Evolutionary conservation across 2,888 invertebrate genomes (phyloP), one percentile per base, ranked within the genome.

Genomic region (Teinopalpus imperialis): DNA sequence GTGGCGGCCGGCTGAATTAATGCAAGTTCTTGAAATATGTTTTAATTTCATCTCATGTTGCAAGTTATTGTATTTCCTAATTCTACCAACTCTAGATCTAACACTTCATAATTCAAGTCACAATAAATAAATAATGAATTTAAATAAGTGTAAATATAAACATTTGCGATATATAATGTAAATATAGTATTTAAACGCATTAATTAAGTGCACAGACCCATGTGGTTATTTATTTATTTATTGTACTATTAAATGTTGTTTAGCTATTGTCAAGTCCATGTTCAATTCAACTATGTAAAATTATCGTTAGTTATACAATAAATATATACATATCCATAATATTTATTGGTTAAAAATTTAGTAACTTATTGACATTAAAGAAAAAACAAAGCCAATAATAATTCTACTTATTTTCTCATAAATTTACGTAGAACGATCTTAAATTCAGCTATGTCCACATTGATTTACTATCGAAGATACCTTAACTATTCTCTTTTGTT

Each of bases 241-340:
- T 52, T 57, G 43, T 53, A 54, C 61, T 68, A 66, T 66, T 46
- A 65, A 66, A 69, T 66, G 65, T 65, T 69, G 68, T 70, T 69
- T 66, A 66, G 65, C 61, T 60, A 20, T 42, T 52, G 41, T 43
- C 39, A 32, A 40, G 37, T 21, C 21, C 30, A 6, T 43, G 6
- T 49, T 46, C 24, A n/a, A 27, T 27, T 30, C 6, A 9, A 26
- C 6, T 4, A n/a, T 34, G 16, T 43, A 37, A 42, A 37, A 37
- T 30, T 41, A 43, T 31, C 29, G 26, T 35, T 13, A 26, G 5
- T 14, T 3, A 27, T 9, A 35, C 9, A 9, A 27, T 18, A 10
- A 42, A 27, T 27, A 21, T 43, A 36, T 43, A 43, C 43, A 36
- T 43, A 43, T 36, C 43, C n/a, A 23, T 30, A 29, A 9, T 16